Percentiles rank a stretch among this genome's conserved stretches.
These are phyloP conservation scores for Gonioctena quinquepunctata DNA, from an alignment of 1,140 invertebrate species.

Conservation along the genomic window DNA sequence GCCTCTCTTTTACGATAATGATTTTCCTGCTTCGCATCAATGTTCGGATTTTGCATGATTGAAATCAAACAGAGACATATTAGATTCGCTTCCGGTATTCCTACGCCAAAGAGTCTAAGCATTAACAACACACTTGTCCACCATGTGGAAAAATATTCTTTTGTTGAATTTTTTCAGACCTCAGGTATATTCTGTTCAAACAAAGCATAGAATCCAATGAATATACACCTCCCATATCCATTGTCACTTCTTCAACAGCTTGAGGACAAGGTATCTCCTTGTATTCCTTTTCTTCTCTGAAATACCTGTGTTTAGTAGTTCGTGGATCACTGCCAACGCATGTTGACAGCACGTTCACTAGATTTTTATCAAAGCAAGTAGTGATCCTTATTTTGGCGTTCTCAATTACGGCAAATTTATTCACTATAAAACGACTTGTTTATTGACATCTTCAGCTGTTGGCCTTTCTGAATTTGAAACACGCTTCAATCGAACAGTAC, in stretches of 20 bases:
- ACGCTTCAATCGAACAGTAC: not conserved
- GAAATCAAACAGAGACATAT: no score
- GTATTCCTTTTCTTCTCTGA: not conserved
- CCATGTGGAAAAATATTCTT: slow-evolving; percentile 30
- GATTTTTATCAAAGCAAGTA: slow-evolving; percentile 46
- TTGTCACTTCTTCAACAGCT: slow-evolving; percentile 46
- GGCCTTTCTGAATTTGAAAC: not conserved
- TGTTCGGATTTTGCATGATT: no score
- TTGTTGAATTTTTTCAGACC: slow-evolving; percentile 39
- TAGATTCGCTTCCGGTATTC: no score
- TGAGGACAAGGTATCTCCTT: slow-evolving; percentile 25
- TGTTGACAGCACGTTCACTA: slow-evolving; percentile 41
- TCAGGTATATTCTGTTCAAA: slow-evolving; percentile 31
- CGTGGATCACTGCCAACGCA: slow-evolving; percentile 27
- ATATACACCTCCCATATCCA: slow-evolving; percentile 43
- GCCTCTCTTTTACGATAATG: no score
- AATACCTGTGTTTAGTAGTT: not conserved
- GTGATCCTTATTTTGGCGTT: not conserved
- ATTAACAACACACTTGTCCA: slow-evolving; percentile 4
- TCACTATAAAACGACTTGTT: not conserved
- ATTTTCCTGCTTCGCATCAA: no score
- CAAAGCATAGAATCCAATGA: slow-evolving; percentile 26
- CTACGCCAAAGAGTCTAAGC: not conserved
- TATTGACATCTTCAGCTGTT: slow-evolving; percentile 7
- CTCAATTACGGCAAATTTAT: not conserved